Conservation (phyloP, 2,797 vertebrate species). For the Malurus leucopterus region DNA sequence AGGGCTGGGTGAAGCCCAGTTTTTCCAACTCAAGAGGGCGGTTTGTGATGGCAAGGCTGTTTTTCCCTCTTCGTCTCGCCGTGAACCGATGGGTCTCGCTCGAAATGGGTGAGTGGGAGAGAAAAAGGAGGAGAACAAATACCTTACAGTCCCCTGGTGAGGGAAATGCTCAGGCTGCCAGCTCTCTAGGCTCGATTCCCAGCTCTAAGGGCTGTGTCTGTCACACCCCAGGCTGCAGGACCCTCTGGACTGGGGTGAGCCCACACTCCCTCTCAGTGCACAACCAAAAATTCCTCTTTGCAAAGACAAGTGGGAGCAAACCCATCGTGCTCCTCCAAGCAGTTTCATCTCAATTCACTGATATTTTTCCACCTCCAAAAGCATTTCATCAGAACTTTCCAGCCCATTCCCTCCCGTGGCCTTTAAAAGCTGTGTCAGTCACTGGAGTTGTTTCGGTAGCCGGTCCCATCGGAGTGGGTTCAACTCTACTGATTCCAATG, state of each 20-base stretch:
- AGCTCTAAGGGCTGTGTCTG: not conserved
- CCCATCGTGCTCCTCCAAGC: not conserved
- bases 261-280: not conserved
- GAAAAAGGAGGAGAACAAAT: conserved; percentile 19
- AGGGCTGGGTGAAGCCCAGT: not conserved
- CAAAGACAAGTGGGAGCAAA: not conserved
- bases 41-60: not conserved
- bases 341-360: not conserved
- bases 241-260: not conserved
- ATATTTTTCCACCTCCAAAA: conserved; percentile 9
- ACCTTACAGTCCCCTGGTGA: not conserved
- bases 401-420: not conserved
- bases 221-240: not conserved
- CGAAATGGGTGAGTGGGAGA: conserved; percentile 21
- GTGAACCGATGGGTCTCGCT: not conserved
- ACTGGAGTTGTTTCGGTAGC: conserved; percentile 6
- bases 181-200: not conserved
- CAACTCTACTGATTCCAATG: not conserved
- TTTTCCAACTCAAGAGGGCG: not conserved
- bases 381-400: not conserved
- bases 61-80: not conserved
- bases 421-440: not conserved
- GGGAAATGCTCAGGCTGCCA: not conserved
- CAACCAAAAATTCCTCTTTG: not conserved
- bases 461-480: not conserved